A percentile compares a stretch with the other conserved stretches of the same genome.
These are phyloP conservation scores for Agrotis puta DNA, from an alignment of 2,888 invertebrate genomes.

Conservation along the genomic window DNA sequence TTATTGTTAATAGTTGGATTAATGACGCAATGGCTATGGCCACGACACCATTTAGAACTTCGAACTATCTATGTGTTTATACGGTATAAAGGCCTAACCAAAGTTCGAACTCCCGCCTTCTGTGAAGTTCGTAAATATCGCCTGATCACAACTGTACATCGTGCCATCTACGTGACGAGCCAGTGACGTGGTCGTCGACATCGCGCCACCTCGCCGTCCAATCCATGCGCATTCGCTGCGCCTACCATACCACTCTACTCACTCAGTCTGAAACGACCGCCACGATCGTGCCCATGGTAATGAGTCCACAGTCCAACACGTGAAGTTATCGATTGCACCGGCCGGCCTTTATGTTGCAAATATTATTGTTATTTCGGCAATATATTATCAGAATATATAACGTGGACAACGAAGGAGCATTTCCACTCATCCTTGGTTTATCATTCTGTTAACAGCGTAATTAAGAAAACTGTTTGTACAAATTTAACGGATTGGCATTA, in stretches of 20 bases:
- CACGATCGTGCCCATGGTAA: conserved; percentile 48
- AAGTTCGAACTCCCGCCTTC: conserved; percentile 61
- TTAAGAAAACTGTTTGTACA: conserved; percentile 21
- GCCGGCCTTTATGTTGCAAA: conserved; percentile 54
- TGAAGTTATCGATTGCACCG: conserved; percentile 72
- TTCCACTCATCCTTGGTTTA: conserved; percentile 33
- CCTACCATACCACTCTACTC: conserved; percentile 63
- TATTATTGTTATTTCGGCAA: conserved; percentile 55
- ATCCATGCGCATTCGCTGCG: conserved; percentile 75
- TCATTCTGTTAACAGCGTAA: conserved; percentile 34
- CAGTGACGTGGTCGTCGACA: conserved; percentile 84
- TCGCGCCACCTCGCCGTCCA: conserved; percentile 87
- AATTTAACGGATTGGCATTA: conserved; percentile 25
- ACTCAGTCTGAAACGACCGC: conserved; percentile 62
- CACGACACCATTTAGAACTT: conserved; percentile 27
- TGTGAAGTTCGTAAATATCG: conserved; percentile 52
- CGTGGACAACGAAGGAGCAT: conserved; percentile 10
- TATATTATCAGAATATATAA: conserved; percentile 46
- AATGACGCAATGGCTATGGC: conserved; percentile 28
- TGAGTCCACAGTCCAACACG: conserved; percentile 79
- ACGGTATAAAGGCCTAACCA: conserved; percentile 21
- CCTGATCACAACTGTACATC: conserved; percentile 70
- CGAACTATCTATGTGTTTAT: not conserved
- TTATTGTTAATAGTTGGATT: conserved; percentile 20
- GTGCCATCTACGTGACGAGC: conserved; percentile 69